A percentile compares a stretch with the other conserved stretches of the same genome.
These are phyloP conservation scores for Drosophila eugracilis DNA, from an alignment of 1,140 invertebrate genomes.

Conservation along the genomic window DNA sequence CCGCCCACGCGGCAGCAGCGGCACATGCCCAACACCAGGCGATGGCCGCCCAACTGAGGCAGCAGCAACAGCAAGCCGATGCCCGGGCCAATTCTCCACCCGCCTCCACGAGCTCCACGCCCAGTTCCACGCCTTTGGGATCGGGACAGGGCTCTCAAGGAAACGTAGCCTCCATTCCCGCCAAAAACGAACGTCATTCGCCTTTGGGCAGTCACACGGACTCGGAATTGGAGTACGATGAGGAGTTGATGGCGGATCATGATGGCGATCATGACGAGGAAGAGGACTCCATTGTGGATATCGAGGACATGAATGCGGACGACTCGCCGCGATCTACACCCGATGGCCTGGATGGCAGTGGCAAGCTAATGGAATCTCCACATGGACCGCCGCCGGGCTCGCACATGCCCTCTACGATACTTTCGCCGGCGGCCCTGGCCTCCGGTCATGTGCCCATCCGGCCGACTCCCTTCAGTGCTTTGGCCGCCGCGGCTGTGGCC, in stretches of 20 bases:
- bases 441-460: conserved; percentile 87
- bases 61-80: conserved; percentile 53
- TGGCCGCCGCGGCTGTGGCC: conserved; percentile 88
- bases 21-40: conserved; percentile 79
- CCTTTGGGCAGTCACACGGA: conserved; percentile 81
- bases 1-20: conserved; percentile 72
- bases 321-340: conserved; percentile 82
- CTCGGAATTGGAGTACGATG: conserved; percentile 88
- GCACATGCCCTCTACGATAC: conserved; percentile 81
- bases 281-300: conserved; percentile 89
- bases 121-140: conserved; percentile 58
- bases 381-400: conserved; percentile 49
- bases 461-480: conserved; percentile 88
- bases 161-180: conserved; percentile 41
- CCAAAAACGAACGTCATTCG: conserved; percentile 81
- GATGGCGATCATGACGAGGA: conserved; percentile 87
- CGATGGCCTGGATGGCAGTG: conserved; percentile 76
- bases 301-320: conserved; percentile 88
- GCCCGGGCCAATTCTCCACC: conserved; percentile 63
- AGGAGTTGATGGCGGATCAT: conserved; percentile 86
- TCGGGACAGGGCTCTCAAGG: conserved; percentile 22
- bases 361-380: conserved; percentile 74
- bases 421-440: conserved; percentile 80
- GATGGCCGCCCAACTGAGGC: conserved; percentile 64
- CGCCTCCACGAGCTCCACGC: conserved; percentile 54